These are phyloP conservation scores for Antedon mediterranea DNA, from an alignment of 53 echinoderm and acorn worm species.

Conservation along the genomic window DNA sequence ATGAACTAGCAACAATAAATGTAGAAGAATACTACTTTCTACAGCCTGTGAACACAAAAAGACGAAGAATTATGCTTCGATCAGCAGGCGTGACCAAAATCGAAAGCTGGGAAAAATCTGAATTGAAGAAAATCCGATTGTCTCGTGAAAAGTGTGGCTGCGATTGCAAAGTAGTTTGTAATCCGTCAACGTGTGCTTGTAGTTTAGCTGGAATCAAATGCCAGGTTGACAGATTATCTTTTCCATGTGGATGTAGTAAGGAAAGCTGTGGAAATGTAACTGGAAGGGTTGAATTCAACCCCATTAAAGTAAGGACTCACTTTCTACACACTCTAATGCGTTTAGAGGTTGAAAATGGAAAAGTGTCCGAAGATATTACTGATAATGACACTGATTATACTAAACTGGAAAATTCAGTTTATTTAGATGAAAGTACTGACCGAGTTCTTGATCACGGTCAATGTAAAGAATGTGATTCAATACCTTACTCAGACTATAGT, in stretches of 20 bases:
- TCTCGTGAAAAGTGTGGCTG: constrained; percentile 90
- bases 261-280: constrained; percentile 66
- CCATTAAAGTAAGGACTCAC: constrained; percentile 73
- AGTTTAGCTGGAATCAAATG: constrained; percentile 86
- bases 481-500: not conserved
- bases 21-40: constrained; percentile 90
- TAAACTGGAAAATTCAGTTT: not conserved
- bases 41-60: constrained; percentile 91
- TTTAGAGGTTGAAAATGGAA: constrained; percentile 47
- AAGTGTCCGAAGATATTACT: constrained; percentile 13
- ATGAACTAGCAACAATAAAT: constrained; percentile 70
- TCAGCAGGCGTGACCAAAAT: constrained; percentile 82
- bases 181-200: constrained; percentile 77
- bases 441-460: not conserved
- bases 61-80: constrained; percentile 60
- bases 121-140: constrained; percentile 75
- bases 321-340: constrained; percentile 80
- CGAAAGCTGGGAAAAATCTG: constrained; percentile 85
- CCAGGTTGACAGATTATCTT: constrained; percentile 83
- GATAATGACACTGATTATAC: not conserved
- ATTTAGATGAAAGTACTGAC: not conserved
- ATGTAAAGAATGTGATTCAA: not conserved
- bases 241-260: constrained; percentile 87
- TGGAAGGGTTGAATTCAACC: constrained; percentile 91
- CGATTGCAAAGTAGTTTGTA: constrained; percentile 62